Percentiles rank a stretch among this genome's conserved stretches.
Conservation (phyloP, 2,888 invertebrate species). For the Mesorhabditis belari region DNA sequence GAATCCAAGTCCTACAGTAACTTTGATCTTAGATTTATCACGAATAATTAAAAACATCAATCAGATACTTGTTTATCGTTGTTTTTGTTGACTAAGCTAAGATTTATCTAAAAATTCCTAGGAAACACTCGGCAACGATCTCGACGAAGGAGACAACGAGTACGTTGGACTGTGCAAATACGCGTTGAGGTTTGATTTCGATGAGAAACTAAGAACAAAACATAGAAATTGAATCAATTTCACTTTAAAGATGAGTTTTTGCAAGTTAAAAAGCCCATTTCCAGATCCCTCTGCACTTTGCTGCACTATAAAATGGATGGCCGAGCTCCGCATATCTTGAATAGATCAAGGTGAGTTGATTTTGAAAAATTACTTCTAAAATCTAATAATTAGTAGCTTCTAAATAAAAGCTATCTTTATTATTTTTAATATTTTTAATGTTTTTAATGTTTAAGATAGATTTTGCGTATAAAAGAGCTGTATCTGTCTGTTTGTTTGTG, state of each 20-base stretch:
- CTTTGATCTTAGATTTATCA: no score
- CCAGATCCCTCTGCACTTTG: conserved; percentile 39
- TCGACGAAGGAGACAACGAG: conserved; percentile 26
- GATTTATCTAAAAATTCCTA: conserved; percentile 14
- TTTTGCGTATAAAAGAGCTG: no score
- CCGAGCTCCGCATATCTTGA: conserved; percentile 20
- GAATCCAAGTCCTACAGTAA: no score
- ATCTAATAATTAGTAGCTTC: neutral
- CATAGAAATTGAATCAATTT: no score
- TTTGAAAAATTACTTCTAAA: no score
- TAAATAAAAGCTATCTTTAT: conserved; percentile 1
- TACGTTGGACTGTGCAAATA: conserved; percentile 39
- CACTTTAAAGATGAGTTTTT: no score
- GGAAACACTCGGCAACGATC: conserved; percentile 43
- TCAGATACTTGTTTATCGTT: neutral
- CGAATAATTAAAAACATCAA: no score
- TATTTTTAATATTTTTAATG: conserved; percentile 1
- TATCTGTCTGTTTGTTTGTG: no score
- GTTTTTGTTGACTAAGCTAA: no score
- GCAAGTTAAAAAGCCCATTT: neutral
- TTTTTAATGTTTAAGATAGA: no score
- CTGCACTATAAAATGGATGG: conserved; percentile 36
- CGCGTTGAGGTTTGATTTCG: conserved; percentile 19
- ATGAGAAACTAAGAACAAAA: no score
- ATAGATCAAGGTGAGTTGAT: conserved; percentile 11